A percentile compares a stretch with the other conserved stretches of the same genome.
phyloP scores from a whole-genome alignment of 2,888 invertebrate species.

The Agrotis exclamationis region DNA sequence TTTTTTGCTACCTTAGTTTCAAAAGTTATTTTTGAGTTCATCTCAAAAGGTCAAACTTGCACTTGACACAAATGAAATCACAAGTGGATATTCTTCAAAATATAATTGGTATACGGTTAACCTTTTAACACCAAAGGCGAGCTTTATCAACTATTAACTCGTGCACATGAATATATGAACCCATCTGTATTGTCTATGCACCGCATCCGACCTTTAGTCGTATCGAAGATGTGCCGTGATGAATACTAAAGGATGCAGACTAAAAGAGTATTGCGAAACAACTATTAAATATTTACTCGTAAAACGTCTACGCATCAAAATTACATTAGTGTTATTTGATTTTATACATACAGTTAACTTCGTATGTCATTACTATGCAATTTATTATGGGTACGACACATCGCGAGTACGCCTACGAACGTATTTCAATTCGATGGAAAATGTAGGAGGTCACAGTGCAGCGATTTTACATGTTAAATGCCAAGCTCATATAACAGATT shows the following conservation, averaged over 20 bases:
- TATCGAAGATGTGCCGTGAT: slow-evolving; percentile 63
- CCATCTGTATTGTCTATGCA: slow-evolving; percentile 49
- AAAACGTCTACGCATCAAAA: slow-evolving; percentile 59
- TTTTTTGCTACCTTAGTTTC: not conserved
- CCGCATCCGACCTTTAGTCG: slow-evolving; percentile 65
- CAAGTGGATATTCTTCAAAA: not conserved
- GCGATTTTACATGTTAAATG: slow-evolving; percentile 38
- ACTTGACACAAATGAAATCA: not conserved
- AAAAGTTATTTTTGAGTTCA: not conserved
- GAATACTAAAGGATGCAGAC: slow-evolving; percentile 67
- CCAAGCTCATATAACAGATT: slow-evolving; percentile 20
- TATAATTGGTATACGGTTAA: slow-evolving; percentile 12
- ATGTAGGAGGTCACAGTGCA: slow-evolving; percentile 39
- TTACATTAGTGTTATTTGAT: slow-evolving; percentile 59
- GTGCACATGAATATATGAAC: slow-evolving; percentile 56
- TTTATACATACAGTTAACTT: slow-evolving; percentile 30
- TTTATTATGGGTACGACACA: slow-evolving; percentile 41
- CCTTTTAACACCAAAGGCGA: slow-evolving; percentile 17
- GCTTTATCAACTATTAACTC: slow-evolving; percentile 45
- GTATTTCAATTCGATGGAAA: slow-evolving; percentile 42
- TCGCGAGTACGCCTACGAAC: slow-evolving; percentile 34
- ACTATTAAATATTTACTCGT: slow-evolving; percentile 58
- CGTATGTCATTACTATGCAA: slow-evolving; percentile 45
- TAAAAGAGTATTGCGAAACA: slow-evolving; percentile 67
- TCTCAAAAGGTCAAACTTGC: slow-evolving; percentile 11